Conservation (phyloP, 1,140 invertebrate species). For the Diorhabda elongata region DNA sequence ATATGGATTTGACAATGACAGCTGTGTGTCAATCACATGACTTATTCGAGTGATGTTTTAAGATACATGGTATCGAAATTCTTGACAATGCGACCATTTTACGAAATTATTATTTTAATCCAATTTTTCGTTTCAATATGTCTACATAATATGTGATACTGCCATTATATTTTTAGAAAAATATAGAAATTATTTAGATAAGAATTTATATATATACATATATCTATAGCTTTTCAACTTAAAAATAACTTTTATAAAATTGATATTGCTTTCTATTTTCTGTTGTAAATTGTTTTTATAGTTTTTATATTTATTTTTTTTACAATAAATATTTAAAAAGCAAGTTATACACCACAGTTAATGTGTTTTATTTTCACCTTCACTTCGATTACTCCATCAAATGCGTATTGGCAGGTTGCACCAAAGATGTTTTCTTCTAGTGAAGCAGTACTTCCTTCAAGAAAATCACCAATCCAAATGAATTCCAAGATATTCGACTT, state of each 20-base stretch:
- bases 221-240: background rate
- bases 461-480: too few species aligned
- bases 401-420: too few species aligned
- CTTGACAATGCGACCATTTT: background rate
- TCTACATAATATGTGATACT: conserved; percentile 6
- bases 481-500: too few species aligned
- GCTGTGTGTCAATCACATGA: too few species aligned
- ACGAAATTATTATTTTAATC: background rate
- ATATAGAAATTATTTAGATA: background rate
- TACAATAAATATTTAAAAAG: conserved; percentile 6
- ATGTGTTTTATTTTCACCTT: background rate
- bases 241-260: background rate
- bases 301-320: conserved; percentile 16
- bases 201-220: background rate
- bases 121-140: background rate
- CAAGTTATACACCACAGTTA: background rate
- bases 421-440: too few species aligned
- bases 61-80: too few species aligned
- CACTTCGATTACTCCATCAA: too few species aligned
- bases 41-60: too few species aligned
- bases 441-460: too few species aligned
- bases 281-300: conserved; percentile 12
- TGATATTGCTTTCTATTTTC: conserved; percentile 3
- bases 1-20: too few species aligned
- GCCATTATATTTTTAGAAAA: background rate